A percentile compares a stretch with the other conserved stretches of the same genome.
These are phyloP conservation scores for Siniperca chuatsi DNA, from an alignment of 2,113 vertebrate species.

Conservation along the genomic window DNA sequence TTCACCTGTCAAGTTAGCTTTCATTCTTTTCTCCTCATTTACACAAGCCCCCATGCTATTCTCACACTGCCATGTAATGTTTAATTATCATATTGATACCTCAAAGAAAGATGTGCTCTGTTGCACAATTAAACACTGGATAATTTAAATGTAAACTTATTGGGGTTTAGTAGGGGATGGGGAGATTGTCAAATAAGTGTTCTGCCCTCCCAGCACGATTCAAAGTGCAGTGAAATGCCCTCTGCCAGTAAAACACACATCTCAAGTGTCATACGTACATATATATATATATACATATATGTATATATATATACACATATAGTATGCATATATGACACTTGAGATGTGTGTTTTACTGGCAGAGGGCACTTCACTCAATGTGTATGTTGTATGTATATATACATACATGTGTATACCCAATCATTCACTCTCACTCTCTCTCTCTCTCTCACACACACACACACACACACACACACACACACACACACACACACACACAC, in stretches of 20 bases:
- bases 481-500: background rate
- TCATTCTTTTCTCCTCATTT: background rate
- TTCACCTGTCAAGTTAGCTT: background rate
- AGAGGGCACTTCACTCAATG: conserved; percentile 37
- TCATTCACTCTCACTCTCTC: too few species aligned
- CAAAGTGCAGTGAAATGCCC: conserved; percentile 57
- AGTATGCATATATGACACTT: too few species aligned
- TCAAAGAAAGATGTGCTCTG: background rate
- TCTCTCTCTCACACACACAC: too few species aligned
- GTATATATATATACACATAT: too few species aligned
- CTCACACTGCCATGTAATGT: background rate
- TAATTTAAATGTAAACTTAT: background rate
- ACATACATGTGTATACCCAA: too few species aligned
- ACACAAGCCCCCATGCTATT: background rate
- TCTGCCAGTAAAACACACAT: conserved; percentile 48
- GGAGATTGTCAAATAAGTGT: conserved; percentile 3
- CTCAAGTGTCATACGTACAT: conserved; percentile 64
- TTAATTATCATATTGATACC: background rate
- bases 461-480: too few species aligned
- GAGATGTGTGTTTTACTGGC: conserved; percentile 60
- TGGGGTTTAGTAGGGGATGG: background rate
- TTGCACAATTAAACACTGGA: background rate
- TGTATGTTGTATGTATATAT: too few species aligned
- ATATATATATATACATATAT: too few species aligned
- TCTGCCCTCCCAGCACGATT: conserved; percentile 52